Base-by-base conservation (phyloP, 2,113 vertebrate genomes). In the Romanogobio albipinnatus region DNA sequence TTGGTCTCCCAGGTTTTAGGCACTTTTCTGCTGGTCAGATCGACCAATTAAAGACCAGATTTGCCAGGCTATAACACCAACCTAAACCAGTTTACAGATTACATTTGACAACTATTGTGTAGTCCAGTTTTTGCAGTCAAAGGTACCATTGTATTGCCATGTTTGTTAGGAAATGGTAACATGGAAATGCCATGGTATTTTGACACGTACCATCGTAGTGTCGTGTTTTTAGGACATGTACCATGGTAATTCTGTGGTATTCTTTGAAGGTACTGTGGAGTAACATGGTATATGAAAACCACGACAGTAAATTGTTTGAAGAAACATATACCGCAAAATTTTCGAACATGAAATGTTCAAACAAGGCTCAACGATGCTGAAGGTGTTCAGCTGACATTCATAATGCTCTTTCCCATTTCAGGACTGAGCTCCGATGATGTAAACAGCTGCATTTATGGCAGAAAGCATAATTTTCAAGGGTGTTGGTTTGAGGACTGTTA, bases 401-500 rank as follows among this genome's bases (percentile, higher is more conserved):
- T 4, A 7, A 78, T 14, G 53, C 33, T 58, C 17, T 71, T 39
- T 58, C 33, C 43, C 13, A n/a, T 74, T 74, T 26, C n/a, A 15
- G n/a, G 22, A 74, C 58, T 8, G 75, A 36, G 29, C 22, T 77
- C 4, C 3, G 26, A 62, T 45, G 7, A 79, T 79, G 39, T 59
- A 78, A 43, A 58, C 56, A 0, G 8, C 29, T 36, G 51, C 5
- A n/a, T 61, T 78, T 59, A 76, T 59, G 33, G 43, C 22, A 8
- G 29, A 58, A 59, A 43, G 19, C 53, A 43, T 24, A 0, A 79
- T 62, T 62, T 62, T 47, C 11, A 78, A 59, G 76, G 53, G 33
- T 78, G 33, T 61, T 78, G 53, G 76, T 78, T 61, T 10, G 58
- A 47, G 77, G 58, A 22, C 39, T 61, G 77, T 62, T 62, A 62